phyloP scores from a whole-genome alignment of 1,140 invertebrate species.

The Leptinotarsa texana region DNA sequence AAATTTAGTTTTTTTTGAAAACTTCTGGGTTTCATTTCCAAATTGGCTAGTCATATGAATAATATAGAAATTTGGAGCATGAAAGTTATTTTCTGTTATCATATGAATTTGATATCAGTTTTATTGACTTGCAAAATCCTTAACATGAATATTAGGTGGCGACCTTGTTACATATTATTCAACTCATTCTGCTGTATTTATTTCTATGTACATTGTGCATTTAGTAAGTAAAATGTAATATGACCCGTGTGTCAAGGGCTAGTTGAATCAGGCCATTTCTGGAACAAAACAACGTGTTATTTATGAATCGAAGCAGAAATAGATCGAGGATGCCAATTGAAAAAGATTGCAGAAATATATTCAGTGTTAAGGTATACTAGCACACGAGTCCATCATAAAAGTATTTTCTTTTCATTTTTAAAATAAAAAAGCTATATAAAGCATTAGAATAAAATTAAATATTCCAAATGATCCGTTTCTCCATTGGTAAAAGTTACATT shows the following conservation, averaged over 20 bases:
- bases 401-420: too few relatives aligned
- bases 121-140: constrained; percentile 8
- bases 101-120: background rate
- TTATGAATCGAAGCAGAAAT: constrained; percentile 1
- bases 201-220: background rate
- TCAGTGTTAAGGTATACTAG: too few relatives aligned
- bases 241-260: constrained; percentile 8
- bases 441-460: too few relatives aligned
- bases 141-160: constrained; percentile 14
- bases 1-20: too few relatives aligned
- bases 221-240: constrained; percentile 7
- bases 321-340: background rate
- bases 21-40: too few relatives aligned
- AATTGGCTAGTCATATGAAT: too few relatives aligned
- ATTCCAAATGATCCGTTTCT: too few relatives aligned
- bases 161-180: constrained; percentile 2
- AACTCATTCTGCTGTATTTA: background rate
- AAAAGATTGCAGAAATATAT: background rate
- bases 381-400: too few relatives aligned
- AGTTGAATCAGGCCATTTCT: background rate
- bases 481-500: too few relatives aligned
- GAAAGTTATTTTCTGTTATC: background rate
- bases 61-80: background rate
- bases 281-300: background rate
- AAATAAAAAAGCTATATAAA: too few relatives aligned